Evolutionary conservation across 1,140 invertebrate species (phyloP), one percentile per base, ranked within the genome.

Genomic region (Heliconius eleuchia): DNA sequence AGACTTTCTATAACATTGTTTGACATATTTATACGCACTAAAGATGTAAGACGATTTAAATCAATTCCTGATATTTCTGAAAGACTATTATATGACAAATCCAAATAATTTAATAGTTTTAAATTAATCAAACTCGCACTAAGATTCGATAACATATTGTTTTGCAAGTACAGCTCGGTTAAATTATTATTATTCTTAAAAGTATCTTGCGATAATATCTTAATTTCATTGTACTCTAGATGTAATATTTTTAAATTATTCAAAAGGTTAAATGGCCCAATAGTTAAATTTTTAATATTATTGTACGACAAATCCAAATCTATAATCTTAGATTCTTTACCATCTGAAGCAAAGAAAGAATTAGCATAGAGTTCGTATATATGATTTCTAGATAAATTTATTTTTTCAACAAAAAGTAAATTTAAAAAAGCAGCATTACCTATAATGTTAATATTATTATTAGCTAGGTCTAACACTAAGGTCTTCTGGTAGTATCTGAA

Each of bases 401-500:
- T 74, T 82, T 27, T 76, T 18, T 82, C 46, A 9, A 93, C 72
- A n/a, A 74, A 30, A 1, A 70, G 13, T 42, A 90, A 80, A 73
- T 83, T 83, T 78, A 57, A 82, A 27, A 93, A 90, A 0, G 87
- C 84, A 34, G 86, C 80, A 46, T 84, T 80, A 34, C 87, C 79
- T 37, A 93, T 83, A 3, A 72, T 55, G 37, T 77, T 39, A 70
- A 93, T 91, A 4, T 82, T 71, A 73, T 91, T 93, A 13, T 76
- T 77, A 0, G 88, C 86, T n/a, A 93, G 39, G 76, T 91, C 80
- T 66, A 92, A 76, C 7, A 55, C 6, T 11, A 78, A 74, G 7
- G 79, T 83, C 73, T 88, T 88, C 7, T 76, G 73, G 74, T 87
- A 93, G 73, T 91, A 93, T 78, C 82, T 86, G 34, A 93, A 90